Evolutionary conservation across 1,140 invertebrate species (phyloP).

Genomic region (Tribolium castaneum): DNA sequence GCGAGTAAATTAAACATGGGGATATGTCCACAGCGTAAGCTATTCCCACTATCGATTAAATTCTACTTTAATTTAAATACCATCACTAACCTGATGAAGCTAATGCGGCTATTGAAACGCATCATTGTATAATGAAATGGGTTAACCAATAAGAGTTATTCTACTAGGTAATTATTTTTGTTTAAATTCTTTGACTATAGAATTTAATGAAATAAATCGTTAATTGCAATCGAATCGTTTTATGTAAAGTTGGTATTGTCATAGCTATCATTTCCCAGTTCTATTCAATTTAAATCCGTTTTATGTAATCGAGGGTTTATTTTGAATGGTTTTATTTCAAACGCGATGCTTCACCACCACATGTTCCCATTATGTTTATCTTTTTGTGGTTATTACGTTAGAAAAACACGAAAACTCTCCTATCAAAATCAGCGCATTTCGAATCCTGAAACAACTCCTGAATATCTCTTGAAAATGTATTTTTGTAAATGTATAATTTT

Average conservation of each 20-base stretch:
- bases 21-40: no score
- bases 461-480: no score
- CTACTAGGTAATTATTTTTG: background rate
- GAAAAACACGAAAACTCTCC: background rate
- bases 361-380: conserved; percentile 15
- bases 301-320: conserved; percentile 22
- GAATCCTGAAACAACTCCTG: no score
- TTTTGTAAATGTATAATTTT: background rate
- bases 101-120: background rate
- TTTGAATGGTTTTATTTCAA: conserved; percentile 16
- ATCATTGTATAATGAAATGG: background rate
- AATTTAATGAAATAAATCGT: background rate
- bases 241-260: conserved; percentile 12
- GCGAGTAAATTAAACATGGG: no score
- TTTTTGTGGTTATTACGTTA: background rate
- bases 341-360: conserved; percentile 3
- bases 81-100: background rate
- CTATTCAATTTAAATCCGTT: conserved; percentile 9
- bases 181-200: background rate
- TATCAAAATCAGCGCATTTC: background rate
- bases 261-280: conserved; percentile 23
- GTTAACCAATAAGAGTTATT: background rate
- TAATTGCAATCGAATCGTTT: conserved; percentile 16
- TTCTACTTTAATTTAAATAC: background rate
- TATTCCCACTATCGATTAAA: background rate